Conservation (phyloP, 2,797 vertebrate genomes). For the Pterois miles region DNA sequence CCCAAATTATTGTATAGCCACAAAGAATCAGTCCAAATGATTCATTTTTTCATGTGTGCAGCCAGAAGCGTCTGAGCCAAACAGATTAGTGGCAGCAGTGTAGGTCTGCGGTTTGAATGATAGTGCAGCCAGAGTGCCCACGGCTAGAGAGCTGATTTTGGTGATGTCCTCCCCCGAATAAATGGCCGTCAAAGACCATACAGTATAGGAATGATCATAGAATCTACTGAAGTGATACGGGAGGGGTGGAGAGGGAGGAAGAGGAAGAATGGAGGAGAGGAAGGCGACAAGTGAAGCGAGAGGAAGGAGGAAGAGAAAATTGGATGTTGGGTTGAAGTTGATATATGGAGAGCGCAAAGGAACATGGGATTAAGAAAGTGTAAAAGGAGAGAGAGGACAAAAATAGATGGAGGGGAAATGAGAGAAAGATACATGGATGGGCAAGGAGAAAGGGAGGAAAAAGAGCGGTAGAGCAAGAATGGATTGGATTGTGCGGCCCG, state of each 20-base stretch:
- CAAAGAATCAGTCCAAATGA: not conserved
- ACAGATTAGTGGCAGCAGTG: not conserved
- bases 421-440: not conserved
- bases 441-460: not conserved
- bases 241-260: not conserved
- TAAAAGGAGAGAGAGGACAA: not conserved
- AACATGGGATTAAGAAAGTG: slow-evolving; percentile 16
- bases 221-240: not conserved
- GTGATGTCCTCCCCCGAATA: not conserved
- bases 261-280: not conserved
- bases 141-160: not conserved
- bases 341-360: not conserved
- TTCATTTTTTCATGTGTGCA: not conserved
- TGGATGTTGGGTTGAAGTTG: slow-evolving; percentile 24
- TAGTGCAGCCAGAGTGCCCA: not conserved
- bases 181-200: not conserved
- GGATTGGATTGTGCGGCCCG: not conserved
- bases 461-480: not conserved
- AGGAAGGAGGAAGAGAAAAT: not conserved
- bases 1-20: not conserved
- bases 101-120: not conserved
- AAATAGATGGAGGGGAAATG: not conserved
- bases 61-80: not conserved
- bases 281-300: not conserved
- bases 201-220: not conserved